Evolutionary conservation across 1,140 invertebrate species (phyloP).

Genomic region (Sesamia nonagrioides): DNA sequence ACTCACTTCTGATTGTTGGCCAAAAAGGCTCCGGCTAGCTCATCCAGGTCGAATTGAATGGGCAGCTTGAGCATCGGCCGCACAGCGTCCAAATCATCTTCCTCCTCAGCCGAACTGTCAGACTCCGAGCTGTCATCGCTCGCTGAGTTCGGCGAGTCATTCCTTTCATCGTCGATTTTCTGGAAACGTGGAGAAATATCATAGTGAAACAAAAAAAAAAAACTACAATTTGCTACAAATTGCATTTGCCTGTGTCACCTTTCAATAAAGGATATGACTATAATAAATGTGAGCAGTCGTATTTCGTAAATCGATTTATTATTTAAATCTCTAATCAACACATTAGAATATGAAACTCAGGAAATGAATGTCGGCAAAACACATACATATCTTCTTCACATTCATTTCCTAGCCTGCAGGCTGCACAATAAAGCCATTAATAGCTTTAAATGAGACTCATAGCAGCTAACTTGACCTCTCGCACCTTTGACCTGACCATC

Average conservation of each 20-base stretch:
- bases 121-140: constrained; percentile 88
- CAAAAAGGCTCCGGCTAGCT: constrained; percentile 92
- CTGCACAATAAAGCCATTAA: background rate
- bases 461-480: constrained; percentile 18
- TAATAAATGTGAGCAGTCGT: no score
- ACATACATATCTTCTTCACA: background rate
- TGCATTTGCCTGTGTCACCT: background rate
- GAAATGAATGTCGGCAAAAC: background rate
- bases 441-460: background rate
- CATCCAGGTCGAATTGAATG: constrained; percentile 93
- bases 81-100: constrained; percentile 83
- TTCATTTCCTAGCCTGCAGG: background rate
- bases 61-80: constrained; percentile 92
- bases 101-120: constrained; percentile 82
- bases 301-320: background rate
- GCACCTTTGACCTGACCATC: constrained; percentile 7
- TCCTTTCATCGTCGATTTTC: constrained; percentile 85
- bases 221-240: background rate
- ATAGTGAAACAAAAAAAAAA: background rate
- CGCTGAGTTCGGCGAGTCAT: constrained; percentile 70
- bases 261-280: no score
- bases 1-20: constrained; percentile 92
- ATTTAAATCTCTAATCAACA: background rate
- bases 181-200: constrained; percentile 61
- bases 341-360: background rate